Conservation (phyloP, 2,797 vertebrate species). For the Danio kyathit region DNA sequence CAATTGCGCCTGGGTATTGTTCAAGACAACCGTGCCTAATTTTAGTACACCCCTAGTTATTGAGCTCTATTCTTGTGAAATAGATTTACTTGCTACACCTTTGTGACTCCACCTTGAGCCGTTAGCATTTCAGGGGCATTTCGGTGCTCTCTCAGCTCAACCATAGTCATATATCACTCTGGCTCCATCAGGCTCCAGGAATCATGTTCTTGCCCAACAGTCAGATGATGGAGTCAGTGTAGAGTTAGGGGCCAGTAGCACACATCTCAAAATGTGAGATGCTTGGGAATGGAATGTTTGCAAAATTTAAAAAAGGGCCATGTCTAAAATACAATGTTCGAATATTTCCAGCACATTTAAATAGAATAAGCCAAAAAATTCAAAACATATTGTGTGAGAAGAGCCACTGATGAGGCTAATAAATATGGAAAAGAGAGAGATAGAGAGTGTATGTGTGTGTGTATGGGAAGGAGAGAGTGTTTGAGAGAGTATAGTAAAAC, state of each 20-base stretch:
- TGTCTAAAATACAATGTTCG: no score
- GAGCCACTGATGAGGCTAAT: neutral
- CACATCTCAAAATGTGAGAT: neutral
- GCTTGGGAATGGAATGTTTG: neutral
- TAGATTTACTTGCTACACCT: no score
- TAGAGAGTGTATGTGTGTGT: neutral
- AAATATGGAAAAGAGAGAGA: neutral
- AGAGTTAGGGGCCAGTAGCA: neutral
- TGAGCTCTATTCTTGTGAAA: no score
- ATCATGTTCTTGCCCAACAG: neutral
- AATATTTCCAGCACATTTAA: neutral
- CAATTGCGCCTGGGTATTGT: no score
- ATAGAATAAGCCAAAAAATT: neutral
- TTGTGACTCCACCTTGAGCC: no score
- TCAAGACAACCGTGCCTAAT: no score
- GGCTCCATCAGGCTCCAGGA: neutral
- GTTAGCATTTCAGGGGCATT: neutral
- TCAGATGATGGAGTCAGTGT: neutral
- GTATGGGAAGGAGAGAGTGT: neutral
- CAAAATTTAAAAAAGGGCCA: no score
- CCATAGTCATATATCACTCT: no score
- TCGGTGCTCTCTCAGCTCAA: no score
- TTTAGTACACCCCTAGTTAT: no score
- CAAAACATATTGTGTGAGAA: neutral
- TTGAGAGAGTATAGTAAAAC: constrained; percentile 13